phyloP scores from a whole-genome alignment of 2,113 vertebrate genomes.

The Erythrocercus mccallii region DNA sequence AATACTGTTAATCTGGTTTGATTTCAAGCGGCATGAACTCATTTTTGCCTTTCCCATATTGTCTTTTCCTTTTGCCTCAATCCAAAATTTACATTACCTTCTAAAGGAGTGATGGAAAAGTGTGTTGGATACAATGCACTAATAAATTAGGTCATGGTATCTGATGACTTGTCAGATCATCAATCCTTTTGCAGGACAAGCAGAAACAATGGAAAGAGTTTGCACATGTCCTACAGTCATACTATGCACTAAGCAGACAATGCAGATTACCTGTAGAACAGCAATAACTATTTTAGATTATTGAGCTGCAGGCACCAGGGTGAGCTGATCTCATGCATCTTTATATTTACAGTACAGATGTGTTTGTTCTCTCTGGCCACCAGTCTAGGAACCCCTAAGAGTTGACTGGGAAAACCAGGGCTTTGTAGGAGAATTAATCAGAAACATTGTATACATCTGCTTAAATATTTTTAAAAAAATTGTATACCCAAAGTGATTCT shows the following conservation, averaged over 20 bases:
- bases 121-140: background rate
- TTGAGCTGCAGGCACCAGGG: background rate
- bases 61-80: background rate
- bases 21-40: background rate
- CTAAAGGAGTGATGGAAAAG: background rate
- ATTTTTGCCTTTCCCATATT: background rate
- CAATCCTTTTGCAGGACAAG: background rate
- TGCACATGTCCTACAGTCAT: rapidly evolving
- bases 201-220: background rate
- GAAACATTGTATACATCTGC: background rate
- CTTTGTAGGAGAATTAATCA: background rate
- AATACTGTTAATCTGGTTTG: background rate
- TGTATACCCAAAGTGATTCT: background rate
- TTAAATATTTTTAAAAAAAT: background rate
- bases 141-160: background rate
- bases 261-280: background rate
- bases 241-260: background rate
- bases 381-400: background rate
- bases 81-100: background rate
- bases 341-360: background rate
- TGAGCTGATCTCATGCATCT: background rate
- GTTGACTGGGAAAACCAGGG: background rate
- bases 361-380: background rate
- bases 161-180: background rate
- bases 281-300: background rate